Base-by-base conservation (phyloP, 2,797 vertebrate species). In the Carcharodon carcharias region DNA sequence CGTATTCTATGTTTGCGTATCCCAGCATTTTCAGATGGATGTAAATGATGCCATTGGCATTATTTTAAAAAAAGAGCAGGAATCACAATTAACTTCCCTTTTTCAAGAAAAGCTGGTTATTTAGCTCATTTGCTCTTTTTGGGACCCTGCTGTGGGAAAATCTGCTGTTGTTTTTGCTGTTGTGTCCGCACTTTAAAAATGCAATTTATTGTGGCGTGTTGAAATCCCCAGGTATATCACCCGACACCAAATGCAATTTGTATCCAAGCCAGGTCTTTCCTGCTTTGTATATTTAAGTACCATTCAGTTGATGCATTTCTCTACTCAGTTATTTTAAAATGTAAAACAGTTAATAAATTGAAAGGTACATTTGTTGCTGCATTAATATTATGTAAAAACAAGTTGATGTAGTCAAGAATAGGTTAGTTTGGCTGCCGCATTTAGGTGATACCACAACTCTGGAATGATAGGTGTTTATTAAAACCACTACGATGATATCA, bases 251-350 rank as follows among this genome's bases (percentile, higher is more conserved):
- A 45, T 50, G 21, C 7, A 50, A 50, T 45, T 50, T 50, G 18
- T 50, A 11, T 85, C 82, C 40, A 85, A 50, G 21, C 21, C 45
- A 50, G 82, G 45, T 12, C 14, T 4, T 61, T 7, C 45, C 11
- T n/a, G 31, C 31, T 63, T n/a, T 16, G 12, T 54, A 58, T 31
- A 56, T 56, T 23, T 88, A 23, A 56, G 18, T 35, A 6, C 56
- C 31, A n/a, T 12, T 4, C 16, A 7, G 88, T 91, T 91, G 56
- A 91, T 91, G 12, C 56, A 61, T 35, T 91, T 28, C 69, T 71
- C 54, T 91, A 61, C 88, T 63, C 12, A n/a, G 89, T 50, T 26
- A 69, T 28, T 69, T 95, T 69, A 28, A 95, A 94, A 94, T 94
- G 31, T 65, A 63, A 93, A n/a, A n/a, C 5, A 67, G 45, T 50